Base-by-base conservation (phyloP, 2,888 invertebrate species). In the Gisinianus flammeolus region DNA sequence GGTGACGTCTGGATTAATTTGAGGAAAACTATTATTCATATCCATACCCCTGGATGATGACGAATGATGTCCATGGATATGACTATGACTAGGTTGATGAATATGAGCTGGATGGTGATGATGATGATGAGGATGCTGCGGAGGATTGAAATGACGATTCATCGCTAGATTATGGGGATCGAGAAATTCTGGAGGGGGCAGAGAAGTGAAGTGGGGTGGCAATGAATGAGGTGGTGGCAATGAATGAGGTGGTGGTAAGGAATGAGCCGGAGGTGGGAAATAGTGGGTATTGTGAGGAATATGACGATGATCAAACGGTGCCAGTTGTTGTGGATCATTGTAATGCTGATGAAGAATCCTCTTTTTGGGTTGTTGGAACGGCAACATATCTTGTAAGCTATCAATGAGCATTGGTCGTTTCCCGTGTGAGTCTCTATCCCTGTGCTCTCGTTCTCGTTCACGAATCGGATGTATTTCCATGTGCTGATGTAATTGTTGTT, bases 31-130 rank as follows among this genome's bases (percentile, higher is more conserved):
- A 26, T 64, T 73, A 30, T 24, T 10, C 6, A 10, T 58, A 28
- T 71, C 71, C 71, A 54, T 64, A 16, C 64, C 26, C 26, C 64
- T 16, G 10, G 56, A 58, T 2, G 58, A 19, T 58, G 72, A 58
- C n/a, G 24, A 1, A 22, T 24, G 26, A 22, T 58, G 56, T 2
- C 44, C 28, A 19, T 56, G 58, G 28, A 22, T 44, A 22, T 58
- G 56, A 8, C 44, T 16, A 19, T 56, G 58, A 52, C 24, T 44
- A 30, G 52, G 72, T 30, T 24, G 58, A n/a, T 19, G n/a, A 16
- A 44, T 12, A 44, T 12, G 44, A 44, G 44, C 16, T 44, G 44
- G 44, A 44, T 19, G 16, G 19, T 44, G 44, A 44, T 44, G 44
- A 44, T 16, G 2, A 26, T 24, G 62, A 62, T 62, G 62, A 62